Evolutionary conservation across 53 echinoderm and acorn worm genomes (phyloP).

Genomic region (Holothuria leucospilota): DNA sequence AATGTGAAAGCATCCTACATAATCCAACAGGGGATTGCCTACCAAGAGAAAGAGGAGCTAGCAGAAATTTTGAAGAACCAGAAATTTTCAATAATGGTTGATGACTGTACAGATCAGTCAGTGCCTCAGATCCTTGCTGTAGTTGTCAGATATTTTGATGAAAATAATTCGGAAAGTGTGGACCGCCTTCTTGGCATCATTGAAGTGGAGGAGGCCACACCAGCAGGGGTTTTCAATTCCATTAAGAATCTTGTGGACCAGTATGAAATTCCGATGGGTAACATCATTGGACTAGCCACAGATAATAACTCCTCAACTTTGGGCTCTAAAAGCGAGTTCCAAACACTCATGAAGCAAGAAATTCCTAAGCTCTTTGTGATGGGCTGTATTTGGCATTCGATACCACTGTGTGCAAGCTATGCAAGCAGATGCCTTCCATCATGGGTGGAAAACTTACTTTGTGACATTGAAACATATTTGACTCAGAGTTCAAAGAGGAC

Average conservation of each 20-base stretch:
- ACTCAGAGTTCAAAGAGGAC: not conserved
- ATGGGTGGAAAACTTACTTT: not conserved
- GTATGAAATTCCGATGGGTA: not conserved
- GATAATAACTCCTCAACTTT: constrained; percentile 3
- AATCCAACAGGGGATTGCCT: constrained; percentile 18
- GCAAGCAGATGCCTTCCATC: constrained; percentile 32
- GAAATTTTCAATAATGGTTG: constrained; percentile 27
- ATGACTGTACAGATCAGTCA: constrained; percentile 14
- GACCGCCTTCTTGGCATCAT: constrained; percentile 25
- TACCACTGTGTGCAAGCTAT: constrained; percentile 21
- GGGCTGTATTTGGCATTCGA: constrained; percentile 28
- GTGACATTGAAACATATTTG: constrained; percentile 1
- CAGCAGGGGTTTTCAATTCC: not conserved
- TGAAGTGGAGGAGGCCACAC: constrained; percentile 5
- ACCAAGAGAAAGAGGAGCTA: not conserved
- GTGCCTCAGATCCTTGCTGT: constrained; percentile 39
- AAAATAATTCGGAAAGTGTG: not conserved
- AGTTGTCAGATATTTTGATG: constrained; percentile 28
- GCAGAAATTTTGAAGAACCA: constrained; percentile 17
- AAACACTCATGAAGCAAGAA: constrained; percentile 7
- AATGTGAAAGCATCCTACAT: not conserved
- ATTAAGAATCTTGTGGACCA: not conserved
- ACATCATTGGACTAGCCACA: constrained; percentile 1
- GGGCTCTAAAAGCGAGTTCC: not conserved
- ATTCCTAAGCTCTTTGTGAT: constrained; percentile 13